phyloP scores from a whole-genome alignment of 1,140 invertebrate species.

The Streblospio benedicti region DNA sequence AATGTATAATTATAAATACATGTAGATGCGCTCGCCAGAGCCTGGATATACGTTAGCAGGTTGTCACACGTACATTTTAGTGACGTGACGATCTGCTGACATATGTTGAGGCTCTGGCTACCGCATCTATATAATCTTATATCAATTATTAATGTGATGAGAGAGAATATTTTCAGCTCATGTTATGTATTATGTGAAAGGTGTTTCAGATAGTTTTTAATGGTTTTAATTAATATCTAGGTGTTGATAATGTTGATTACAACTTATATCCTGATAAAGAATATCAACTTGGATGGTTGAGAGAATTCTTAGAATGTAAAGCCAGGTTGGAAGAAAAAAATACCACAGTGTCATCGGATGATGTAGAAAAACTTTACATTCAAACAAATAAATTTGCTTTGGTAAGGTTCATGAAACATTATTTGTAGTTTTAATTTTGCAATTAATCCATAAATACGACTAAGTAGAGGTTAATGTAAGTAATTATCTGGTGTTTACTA shows the following conservation, averaged over 20 bases:
- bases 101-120: no score
- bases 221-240: no score
- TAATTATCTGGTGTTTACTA: neutral
- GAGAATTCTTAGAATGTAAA: conserved; percentile 44
- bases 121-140: no score
- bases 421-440: neutral
- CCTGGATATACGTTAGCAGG: no score
- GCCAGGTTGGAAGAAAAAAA: conserved; percentile 18
- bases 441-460: neutral
- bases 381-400: conserved; percentile 73
- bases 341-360: conserved; percentile 19
- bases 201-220: no score
- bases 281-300: conserved; percentile 75
- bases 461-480: neutral
- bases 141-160: no score
- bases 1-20: no score
- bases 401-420: conserved; percentile 30
- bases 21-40: no score
- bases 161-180: no score
- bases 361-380: conserved; percentile 62
- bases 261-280: conserved; percentile 67
- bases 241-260: conserved; percentile 46
- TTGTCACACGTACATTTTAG: no score
- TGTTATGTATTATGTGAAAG: no score
- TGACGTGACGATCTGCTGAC: no score